Conservation (phyloP, 2,797 vertebrate genomes). For the Lepilemur septentrionalis region DNA sequence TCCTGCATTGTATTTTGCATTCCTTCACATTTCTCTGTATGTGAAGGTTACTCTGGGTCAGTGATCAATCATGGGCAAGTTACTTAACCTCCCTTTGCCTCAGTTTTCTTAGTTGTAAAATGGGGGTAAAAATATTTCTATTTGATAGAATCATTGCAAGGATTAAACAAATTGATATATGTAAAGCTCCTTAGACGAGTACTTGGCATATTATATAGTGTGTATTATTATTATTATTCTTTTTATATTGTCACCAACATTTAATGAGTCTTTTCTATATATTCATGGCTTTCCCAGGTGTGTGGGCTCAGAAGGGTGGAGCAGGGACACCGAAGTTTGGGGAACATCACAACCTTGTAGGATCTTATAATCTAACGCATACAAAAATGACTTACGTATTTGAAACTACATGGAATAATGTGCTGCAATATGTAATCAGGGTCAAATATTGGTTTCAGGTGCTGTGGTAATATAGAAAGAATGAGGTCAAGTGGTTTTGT, state of each 20-base stretch:
- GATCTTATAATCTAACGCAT: not conserved
- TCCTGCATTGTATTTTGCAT: not conserved
- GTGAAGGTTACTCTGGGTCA: not conserved
- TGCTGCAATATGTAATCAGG: not conserved
- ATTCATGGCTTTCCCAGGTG: not conserved
- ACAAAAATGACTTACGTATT: not conserved
- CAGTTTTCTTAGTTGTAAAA: conserved; percentile 24
- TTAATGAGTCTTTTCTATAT: not conserved
- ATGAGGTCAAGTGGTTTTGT: not conserved
- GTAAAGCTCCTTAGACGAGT: not conserved
- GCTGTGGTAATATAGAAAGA: not conserved
- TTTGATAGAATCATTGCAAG: conserved; percentile 16
- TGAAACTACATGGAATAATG: not conserved
- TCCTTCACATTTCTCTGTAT: not conserved
- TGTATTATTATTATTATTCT: not conserved
- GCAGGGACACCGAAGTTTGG: not conserved
- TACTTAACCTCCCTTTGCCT: not conserved
- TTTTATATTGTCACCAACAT: not conserved
- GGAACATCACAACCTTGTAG: not conserved
- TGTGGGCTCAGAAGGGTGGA: not conserved
- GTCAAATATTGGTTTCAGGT: not conserved
- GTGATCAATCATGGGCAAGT: not conserved
- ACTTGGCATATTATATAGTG: not conserved
- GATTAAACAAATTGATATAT: not conserved
- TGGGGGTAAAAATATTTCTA: not conserved